These are phyloP conservation scores for Motacilla tschutschensis DNA, from an alignment of 2,113 vertebrate species.

Conservation along the genomic window DNA sequence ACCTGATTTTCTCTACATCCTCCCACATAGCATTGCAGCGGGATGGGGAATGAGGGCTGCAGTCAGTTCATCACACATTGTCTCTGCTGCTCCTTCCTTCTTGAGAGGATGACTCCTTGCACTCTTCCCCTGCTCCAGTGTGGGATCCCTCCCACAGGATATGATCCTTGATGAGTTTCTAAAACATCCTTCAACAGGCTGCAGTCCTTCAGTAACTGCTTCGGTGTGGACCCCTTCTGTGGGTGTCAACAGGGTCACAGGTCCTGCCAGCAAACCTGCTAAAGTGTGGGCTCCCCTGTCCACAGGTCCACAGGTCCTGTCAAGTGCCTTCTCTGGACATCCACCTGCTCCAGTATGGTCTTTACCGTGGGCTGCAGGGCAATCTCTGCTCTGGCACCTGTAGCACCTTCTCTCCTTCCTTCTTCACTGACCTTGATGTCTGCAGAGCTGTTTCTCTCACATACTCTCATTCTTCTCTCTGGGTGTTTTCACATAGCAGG, in stretches of 20 bases:
- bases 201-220: no score
- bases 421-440: not conserved
- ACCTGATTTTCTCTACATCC: not conserved
- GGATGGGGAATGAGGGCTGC: not conserved
- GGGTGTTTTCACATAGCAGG: not conserved
- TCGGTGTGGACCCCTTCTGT: no score
- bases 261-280: not conserved
- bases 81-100: not conserved
- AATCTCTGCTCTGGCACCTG: not conserved
- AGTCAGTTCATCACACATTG: not conserved
- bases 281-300: not conserved
- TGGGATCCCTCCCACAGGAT: not conserved
- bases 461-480: not conserved
- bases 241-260: no score
- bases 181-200: not conserved
- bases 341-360: not conserved
- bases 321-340: not conserved
- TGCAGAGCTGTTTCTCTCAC: not conserved
- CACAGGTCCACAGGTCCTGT: not conserved
- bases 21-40: not conserved
- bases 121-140: not conserved
- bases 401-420: not conserved
- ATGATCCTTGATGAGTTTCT: not conserved
- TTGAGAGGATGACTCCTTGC: not conserved
- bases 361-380: accelerated